phyloP scores from a whole-genome alignment of 37 sponge, comb jelly and placozoan species.

The Oopsacas minuta region DNA sequence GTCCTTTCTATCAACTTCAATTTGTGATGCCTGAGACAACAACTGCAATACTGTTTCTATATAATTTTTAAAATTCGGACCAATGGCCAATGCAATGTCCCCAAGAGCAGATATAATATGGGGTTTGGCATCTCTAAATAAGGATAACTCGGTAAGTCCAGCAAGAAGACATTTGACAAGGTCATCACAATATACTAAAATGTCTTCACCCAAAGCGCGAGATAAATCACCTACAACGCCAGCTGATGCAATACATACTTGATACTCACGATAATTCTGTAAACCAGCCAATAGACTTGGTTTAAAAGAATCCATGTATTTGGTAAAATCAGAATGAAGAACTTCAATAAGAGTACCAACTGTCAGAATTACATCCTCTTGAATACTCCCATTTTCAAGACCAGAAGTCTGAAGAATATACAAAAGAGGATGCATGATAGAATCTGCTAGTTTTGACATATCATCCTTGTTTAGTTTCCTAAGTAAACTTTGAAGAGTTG shows the following conservation, averaged over 20 bases:
- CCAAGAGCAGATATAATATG: slow-evolving; percentile 80
- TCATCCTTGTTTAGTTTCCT: slow-evolving; percentile 63
- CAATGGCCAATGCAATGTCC: slow-evolving; percentile 86
- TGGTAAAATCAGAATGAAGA: slow-evolving; percentile 42
- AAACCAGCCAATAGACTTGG: slow-evolving; percentile 49
- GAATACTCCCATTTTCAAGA: slow-evolving; percentile 54
- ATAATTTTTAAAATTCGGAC: slow-evolving; percentile 50
- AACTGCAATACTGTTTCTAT: slow-evolving; percentile 51
- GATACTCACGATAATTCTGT: slow-evolving; percentile 49
- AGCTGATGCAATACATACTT: slow-evolving; percentile 87
- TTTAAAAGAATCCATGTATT: slow-evolving; percentile 72
- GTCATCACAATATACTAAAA: slow-evolving; percentile 40
- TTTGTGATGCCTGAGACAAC: slow-evolving; percentile 61
- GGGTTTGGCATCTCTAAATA: slow-evolving; percentile 60
- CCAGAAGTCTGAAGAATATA: slow-evolving; percentile 48
- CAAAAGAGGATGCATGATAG: slow-evolving; percentile 60
- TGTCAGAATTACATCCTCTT: slow-evolving; percentile 93
- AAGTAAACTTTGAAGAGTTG: slow-evolving; percentile 84
- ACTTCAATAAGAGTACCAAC: slow-evolving; percentile 60
- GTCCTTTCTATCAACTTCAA: slow-evolving; percentile 44
- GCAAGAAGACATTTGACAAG: slow-evolving; percentile 55
- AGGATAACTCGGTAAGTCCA: slow-evolving; percentile 42
- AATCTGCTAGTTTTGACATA: slow-evolving; percentile 41
- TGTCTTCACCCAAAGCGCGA: slow-evolving; percentile 37
- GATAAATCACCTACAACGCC: slow-evolving; percentile 94